A percentile compares a stretch with the other conserved stretches of the same genome.
Evolutionary conservation across 2,888 invertebrate species (phyloP).

Genomic region (Euspilapteryx auroguttella): DNA sequence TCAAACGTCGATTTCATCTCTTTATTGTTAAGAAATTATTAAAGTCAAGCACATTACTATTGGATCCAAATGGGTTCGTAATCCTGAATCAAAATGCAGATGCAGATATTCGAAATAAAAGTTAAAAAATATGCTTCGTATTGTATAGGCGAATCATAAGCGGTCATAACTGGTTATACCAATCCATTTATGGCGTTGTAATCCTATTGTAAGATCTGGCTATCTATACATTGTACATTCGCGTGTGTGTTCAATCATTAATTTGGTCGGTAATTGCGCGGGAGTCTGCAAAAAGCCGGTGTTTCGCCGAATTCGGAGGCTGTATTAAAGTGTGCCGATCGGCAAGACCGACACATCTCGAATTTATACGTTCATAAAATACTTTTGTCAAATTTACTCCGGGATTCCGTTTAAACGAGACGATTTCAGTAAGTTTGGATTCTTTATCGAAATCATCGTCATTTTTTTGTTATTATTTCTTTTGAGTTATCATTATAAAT

Average conservation of each 20-base stretch:
- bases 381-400: constrained; percentile 56
- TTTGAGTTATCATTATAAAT: no score
- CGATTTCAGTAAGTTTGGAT: constrained; percentile 19
- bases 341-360: constrained; percentile 26
- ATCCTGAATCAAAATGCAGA: constrained; percentile 50
- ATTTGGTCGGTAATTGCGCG: constrained; percentile 51
- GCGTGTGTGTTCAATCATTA: constrained; percentile 50
- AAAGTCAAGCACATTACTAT: no score
- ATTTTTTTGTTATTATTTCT: constrained; percentile 49
- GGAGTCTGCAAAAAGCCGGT: constrained; percentile 31
- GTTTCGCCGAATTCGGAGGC: constrained; percentile 35
- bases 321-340: constrained; percentile 38
- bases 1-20: no score
- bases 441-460: constrained; percentile 47
- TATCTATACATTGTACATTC: constrained; percentile 10
- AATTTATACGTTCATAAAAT: constrained; percentile 58
- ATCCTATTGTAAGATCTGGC: constrained; percentile 44
- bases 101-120: constrained; percentile 48
- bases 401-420: constrained; percentile 37
- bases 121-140: constrained; percentile 41
- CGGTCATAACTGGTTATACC: constrained; percentile 49
- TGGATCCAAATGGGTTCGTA: constrained; percentile 12
- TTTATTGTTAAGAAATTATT: no score
- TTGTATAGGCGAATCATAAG: constrained; percentile 40
- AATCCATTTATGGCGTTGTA: constrained; percentile 46